Percentiles rank a stretch among this genome's conserved stretches.
Conservation (phyloP, 2,113 vertebrate species). For the Antidorcas marsupialis region DNA sequence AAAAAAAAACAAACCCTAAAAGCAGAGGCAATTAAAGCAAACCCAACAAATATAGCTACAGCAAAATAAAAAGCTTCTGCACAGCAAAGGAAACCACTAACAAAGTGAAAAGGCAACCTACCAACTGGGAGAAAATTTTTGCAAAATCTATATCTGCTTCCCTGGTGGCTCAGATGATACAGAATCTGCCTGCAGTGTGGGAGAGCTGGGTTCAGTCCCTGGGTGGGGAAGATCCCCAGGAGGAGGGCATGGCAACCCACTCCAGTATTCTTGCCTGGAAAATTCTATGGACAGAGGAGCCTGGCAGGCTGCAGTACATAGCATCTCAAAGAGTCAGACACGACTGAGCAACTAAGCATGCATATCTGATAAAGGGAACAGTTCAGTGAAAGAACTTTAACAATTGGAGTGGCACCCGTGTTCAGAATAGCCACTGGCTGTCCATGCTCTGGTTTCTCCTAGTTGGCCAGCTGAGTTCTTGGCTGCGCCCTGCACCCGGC, state of each 20-base stretch:
- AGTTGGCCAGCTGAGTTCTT: background rate
- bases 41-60: background rate
- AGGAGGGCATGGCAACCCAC: background rate
- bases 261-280: background rate
- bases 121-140: background rate
- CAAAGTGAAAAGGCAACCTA: background rate
- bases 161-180: background rate
- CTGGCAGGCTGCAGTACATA: background rate
- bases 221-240: background rate
- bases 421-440: background rate
- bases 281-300: background rate
- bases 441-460: background rate
- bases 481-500: too few relatives aligned
- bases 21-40: background rate
- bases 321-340: fast-evolving
- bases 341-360: fast-evolving
- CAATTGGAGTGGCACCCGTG: fast-evolving
- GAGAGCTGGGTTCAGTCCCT: background rate
- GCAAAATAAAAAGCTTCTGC: background rate
- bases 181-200: background rate
- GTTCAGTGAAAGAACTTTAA: too few relatives aligned
- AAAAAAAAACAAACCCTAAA: background rate
- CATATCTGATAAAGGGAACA: background rate
- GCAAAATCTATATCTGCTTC: background rate
- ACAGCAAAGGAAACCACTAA: background rate